Base-by-base conservation (phyloP, 2,113 vertebrate genomes). In the Spea bombifrons region DNA sequence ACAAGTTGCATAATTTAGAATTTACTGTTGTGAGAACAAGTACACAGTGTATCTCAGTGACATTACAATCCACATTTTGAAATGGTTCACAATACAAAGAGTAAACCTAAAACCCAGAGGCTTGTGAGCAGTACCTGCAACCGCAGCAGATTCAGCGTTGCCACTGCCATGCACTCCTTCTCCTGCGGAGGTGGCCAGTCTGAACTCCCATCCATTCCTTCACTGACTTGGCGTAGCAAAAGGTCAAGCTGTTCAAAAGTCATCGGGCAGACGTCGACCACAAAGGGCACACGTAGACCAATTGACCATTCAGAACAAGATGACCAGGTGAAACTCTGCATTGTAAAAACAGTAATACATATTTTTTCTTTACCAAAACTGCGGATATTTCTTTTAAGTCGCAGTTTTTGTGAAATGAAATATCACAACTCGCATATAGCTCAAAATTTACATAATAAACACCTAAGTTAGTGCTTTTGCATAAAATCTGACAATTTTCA, bases 131-230 rank as follows among this genome's bases (percentile, higher is more conserved):
- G 3, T 83, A 99, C 97, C 96, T 99, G 97, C 16, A 99, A 94
- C 53, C 96, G 88, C 0, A 99, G 91, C 67, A 99, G 93, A 76
- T 97, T 98, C 81, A 99, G 91, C 0, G 95, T 94, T 5, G 96
- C 92, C 46, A 99, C 97, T 7, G 96, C 95, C 96, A 98, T 96
- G 80, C 97, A 99, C 80, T 99, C 97, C 79, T 97, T 97, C 84
- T 99, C 97, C 83, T 99, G 97, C 0, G 97, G 91, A 0, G 97
- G 96, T 0, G 97, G 97, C 97, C 97, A 99, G 83, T 99, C 97
- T 5, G 94, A 94, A 45, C 93, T 94, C 75, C 97, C 97, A 43
- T 99, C 97, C 97, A 99, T 97, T 16, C 95, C 97, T 84, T 99
- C 97, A 17, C 94, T 95, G 79, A 98, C 94, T 90, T 99, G 96